Evolutionary conservation across 2,888 invertebrate species (phyloP).

Genomic region (Tiphia femorata): DNA sequence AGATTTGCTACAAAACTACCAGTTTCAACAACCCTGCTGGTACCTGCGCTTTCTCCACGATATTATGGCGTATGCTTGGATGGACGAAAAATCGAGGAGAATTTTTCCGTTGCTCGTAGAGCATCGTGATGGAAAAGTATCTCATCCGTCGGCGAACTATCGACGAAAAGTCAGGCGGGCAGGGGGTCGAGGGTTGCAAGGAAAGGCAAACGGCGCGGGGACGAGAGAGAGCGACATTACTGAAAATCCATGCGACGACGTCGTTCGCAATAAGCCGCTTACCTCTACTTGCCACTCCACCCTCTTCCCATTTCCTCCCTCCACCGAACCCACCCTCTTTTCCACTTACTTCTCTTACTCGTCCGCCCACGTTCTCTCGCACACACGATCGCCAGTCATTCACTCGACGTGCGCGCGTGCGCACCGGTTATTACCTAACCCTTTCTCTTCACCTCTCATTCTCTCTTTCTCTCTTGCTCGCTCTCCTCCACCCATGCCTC

Average conservation of each 20-base stretch:
- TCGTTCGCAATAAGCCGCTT: slow-evolving; percentile 52
- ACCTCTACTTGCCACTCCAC: slow-evolving; percentile 17
- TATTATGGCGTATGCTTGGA: too few species aligned
- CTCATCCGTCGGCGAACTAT: slow-evolving; percentile 13
- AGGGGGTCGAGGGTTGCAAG: too few species aligned
- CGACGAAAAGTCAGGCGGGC: slow-evolving; percentile 32
- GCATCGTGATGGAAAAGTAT: too few species aligned
- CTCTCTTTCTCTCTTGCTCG: background rate
- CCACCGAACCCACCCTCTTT: background rate
- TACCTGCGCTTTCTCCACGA: too few species aligned
- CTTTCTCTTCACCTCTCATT: background rate
- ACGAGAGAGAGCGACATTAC: slow-evolving; percentile 31
- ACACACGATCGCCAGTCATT: too few species aligned
- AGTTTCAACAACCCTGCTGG: too few species aligned
- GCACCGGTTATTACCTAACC: too few species aligned
- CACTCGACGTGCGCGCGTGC: too few species aligned
- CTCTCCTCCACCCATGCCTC: background rate
- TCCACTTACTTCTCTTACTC: background rate
- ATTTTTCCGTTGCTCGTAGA: too few species aligned
- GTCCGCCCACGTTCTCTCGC: background rate
- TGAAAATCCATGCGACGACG: slow-evolving; percentile 46
- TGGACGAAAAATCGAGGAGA: background rate
- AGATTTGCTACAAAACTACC: too few species aligned
- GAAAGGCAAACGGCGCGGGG: background rate
- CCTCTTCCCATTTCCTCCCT: background rate